Conservation (phyloP, 2,888 invertebrate genomes). For the Nebria salina region DNA sequence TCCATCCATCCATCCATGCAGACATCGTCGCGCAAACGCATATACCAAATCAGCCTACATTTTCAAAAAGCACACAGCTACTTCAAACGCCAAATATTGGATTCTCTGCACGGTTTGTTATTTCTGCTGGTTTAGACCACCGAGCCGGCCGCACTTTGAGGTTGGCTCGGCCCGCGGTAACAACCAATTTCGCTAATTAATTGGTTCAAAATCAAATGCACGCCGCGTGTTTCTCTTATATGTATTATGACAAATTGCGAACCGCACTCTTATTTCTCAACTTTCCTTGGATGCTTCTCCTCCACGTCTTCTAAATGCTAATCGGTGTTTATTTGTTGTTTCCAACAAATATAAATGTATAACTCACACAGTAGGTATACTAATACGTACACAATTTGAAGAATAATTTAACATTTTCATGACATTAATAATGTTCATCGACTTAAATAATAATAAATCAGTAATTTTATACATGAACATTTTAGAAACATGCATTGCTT, state of each 20-base stretch:
- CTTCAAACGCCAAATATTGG: slow-evolving; percentile 15
- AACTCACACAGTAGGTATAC: background rate
- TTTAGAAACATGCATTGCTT: background rate
- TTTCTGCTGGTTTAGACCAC: background rate
- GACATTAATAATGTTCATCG: background rate
- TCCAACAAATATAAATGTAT: slow-evolving; percentile 9
- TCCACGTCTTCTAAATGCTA: background rate
- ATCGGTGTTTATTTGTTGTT: slow-evolving; percentile 14
- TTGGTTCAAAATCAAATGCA: slow-evolving; percentile 46
- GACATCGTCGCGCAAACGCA: slow-evolving; percentile 16
- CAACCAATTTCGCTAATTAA: slow-evolving; percentile 47
- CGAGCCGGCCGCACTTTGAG: background rate
- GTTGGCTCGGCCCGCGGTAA: slow-evolving; percentile 28
- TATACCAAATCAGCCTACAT: slow-evolving; percentile 43
- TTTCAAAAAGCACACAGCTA: too few relatives aligned
- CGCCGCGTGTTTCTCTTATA: slow-evolving; percentile 15
- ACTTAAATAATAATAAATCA: background rate
- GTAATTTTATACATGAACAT: background rate
- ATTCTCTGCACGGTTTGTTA: background rate
- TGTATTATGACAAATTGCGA: slow-evolving; percentile 36
- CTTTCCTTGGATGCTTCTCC: too few relatives aligned
- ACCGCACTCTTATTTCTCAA: too few relatives aligned
- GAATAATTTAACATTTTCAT: background rate
- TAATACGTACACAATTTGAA: background rate
- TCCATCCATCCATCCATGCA: too few relatives aligned